Conservation (phyloP, 2,113 vertebrate genomes). For the Cavia porcellus region DNA sequence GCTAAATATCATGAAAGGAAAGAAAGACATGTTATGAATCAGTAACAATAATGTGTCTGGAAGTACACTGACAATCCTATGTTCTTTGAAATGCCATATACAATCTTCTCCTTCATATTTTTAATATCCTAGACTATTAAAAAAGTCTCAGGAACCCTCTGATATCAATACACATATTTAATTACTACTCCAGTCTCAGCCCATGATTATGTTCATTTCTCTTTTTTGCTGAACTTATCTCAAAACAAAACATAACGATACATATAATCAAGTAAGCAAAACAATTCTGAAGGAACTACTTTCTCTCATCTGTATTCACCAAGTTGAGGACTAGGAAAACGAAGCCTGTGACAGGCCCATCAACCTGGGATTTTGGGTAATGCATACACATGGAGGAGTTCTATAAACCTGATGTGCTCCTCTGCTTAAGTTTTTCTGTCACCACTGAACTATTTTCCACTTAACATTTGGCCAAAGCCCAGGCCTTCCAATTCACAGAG, state of each 20-base stretch:
- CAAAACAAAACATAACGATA: background rate
- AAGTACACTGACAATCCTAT: background rate
- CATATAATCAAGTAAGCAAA: background rate
- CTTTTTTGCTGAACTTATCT: background rate
- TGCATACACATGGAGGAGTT: background rate
- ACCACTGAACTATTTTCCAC: background rate
- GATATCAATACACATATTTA: background rate
- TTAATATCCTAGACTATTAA: background rate
- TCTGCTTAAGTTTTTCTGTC: background rate
- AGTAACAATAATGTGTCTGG: background rate
- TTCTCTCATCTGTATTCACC: background rate
- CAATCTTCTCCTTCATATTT: background rate
- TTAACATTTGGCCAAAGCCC: background rate
- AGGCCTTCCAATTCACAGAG: background rate
- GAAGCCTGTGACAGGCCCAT: background rate
- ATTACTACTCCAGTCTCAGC: background rate
- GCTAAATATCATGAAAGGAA: background rate
- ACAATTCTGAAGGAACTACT: background rate
- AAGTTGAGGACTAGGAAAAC: background rate
- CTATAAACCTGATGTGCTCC: background rate
- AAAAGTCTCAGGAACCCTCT: background rate
- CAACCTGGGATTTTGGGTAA: too few species aligned
- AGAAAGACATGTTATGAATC: background rate
- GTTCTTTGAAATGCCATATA: background rate
- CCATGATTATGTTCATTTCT: background rate